Conservation (phyloP, 2,888 invertebrate genomes). For the Lasioglossum lativentre region DNA sequence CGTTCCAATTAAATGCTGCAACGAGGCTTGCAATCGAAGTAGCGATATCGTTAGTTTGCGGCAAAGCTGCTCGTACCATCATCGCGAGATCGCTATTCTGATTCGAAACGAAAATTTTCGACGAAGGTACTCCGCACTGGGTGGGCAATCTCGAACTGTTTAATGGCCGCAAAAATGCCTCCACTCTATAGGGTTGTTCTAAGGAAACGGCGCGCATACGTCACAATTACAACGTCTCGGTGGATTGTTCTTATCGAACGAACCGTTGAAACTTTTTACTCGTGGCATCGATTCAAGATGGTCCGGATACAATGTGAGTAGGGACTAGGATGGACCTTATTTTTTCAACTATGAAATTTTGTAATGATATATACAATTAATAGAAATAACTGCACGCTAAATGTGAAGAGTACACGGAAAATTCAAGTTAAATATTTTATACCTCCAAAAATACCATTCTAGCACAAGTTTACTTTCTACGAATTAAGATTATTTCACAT, state of each 20-base stretch:
- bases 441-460: no score
- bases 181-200: neutral
- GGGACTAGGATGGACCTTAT: no score
- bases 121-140: neutral
- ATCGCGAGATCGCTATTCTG: slow-evolving; percentile 36
- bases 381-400: no score
- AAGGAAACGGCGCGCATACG: slow-evolving; percentile 1
- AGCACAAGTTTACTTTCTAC: no score
- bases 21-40: slow-evolving; percentile 31
- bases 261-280: neutral
- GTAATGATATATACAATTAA: no score
- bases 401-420: no score
- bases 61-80: slow-evolving; percentile 49
- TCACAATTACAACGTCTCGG: neutral
- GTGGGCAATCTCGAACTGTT: neutral
- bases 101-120: slow-evolving; percentile 49
- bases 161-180: neutral
- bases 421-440: no score
- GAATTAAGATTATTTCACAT: no score
- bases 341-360: no score
- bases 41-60: slow-evolving; percentile 48
- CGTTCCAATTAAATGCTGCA: slow-evolving; percentile 44
- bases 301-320: neutral
- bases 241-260: neutral
- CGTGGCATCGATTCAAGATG: no score